Base-by-base conservation (phyloP, 2,888 invertebrate species). In the Drosophila vallismaia region DNA sequence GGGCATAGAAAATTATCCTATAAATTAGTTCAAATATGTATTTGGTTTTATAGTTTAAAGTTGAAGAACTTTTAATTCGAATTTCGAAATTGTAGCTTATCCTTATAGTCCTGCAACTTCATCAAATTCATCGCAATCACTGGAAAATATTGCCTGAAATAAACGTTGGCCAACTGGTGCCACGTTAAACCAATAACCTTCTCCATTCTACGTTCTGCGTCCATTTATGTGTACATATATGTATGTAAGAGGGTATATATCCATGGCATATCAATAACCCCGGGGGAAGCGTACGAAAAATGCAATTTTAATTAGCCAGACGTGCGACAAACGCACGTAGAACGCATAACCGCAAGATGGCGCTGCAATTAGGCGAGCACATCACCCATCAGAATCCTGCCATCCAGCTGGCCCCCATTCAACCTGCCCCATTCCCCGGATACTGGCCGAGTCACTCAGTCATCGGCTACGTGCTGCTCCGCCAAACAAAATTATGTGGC, bases 401-500 rank as follows among this genome's bases (percentile, higher is more conserved):
- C 28, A 28, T 28, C 28, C 28, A 28, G 28, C 28, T 28, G 28
- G 28, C 28, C 28, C 7, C 19, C n/a, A 3, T n/a, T 1, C 4
- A n/a, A n/a, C 36, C 10, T 33, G 12, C 40, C 7, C 46, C 40
- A 19, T n/a, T 40, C 12, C 40, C 51, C 19, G 24, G 49, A 31
- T 31, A 38, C 42, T 33, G 56, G 67, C 63, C 48, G 55, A 63
- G 59, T 58, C 68, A 53, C 64, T 56, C 68, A 26, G 69, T 71
- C 71, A 72, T 52, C 64, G 62, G 71, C 48, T 82, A 80, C 80
- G 81, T 81, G 81, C 82, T 72, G 72, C 69, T 75, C 72, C 52
- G 80, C 74, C 80, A 84, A 79, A 86, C 86, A 81, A 77, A 84
- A 84, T 84, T 79, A 84, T 84, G 84, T 81, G 77, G 83, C 75